A percentile compares a stretch with the other conserved stretches of the same genome.
These are phyloP conservation scores for Tipula unca DNA, from an alignment of 2,888 invertebrate genomes.

Conservation along the genomic window DNA sequence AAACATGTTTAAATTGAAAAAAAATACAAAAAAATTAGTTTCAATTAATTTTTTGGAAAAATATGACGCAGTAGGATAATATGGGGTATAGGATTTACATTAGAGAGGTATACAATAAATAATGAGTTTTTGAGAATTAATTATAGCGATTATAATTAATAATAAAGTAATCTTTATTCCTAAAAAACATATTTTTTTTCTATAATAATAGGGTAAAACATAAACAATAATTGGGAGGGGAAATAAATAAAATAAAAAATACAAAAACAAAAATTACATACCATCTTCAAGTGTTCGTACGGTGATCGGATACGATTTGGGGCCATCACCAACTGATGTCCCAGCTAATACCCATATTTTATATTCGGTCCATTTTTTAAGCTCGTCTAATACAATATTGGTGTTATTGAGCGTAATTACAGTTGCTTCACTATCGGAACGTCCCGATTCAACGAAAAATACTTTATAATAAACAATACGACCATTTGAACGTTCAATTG, in stretches of 20 bases:
- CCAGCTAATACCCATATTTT: slow-evolving; percentile 94
- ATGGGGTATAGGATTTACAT: neutral
- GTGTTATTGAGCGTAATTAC: slow-evolving; percentile 73
- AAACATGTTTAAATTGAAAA: neutral
- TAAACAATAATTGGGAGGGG: neutral
- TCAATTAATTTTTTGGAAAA: neutral
- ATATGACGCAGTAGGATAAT: neutral
- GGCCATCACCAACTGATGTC: slow-evolving; percentile 94
- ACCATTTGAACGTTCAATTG: slow-evolving; percentile 83
- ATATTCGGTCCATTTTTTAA: slow-evolving; percentile 93
- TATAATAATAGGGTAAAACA: neutral
- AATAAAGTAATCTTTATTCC: neutral
- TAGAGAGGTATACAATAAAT: neutral
- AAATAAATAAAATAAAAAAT: slow-evolving; percentile 17
- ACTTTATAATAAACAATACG: slow-evolving; percentile 92
- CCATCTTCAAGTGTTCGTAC: slow-evolving; percentile 97
- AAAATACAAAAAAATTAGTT: neutral
- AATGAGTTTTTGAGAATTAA: neutral
- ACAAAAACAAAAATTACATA: slow-evolving; percentile 49
- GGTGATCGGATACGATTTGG: slow-evolving; percentile 81
- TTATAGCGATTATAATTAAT: neutral
- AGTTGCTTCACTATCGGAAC: slow-evolving; percentile 75
- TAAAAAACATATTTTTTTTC: neutral
- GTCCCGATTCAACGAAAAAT: slow-evolving; percentile 75
- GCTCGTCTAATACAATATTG: slow-evolving; percentile 74